Percentiles rank a stretch among this genome's conserved stretches.
Evolutionary conservation across 1,140 invertebrate genomes (phyloP).

Genomic region (Calephelis nemesis): DNA sequence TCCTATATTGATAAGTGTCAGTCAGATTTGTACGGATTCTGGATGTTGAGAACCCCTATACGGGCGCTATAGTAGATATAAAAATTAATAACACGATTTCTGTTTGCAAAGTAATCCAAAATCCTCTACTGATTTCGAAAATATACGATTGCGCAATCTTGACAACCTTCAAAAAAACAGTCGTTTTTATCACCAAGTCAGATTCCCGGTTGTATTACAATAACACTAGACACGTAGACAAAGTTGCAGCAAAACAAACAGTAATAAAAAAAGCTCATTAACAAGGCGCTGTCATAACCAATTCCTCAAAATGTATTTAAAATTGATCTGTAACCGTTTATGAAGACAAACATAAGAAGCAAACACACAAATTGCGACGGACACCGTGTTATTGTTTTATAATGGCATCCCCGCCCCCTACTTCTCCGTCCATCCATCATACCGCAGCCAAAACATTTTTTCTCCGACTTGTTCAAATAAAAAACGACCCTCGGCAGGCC

Average conservation of each 20-base stretch:
- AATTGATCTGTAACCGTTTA: constrained; percentile 32
- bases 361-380: constrained; percentile 60
- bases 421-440: constrained; percentile 62
- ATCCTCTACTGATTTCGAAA: too few relatives aligned
- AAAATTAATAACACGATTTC: too few relatives aligned
- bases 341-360: constrained; percentile 52
- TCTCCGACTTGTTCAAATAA: constrained; percentile 57
- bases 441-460: constrained; percentile 45
- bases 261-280: not conserved
- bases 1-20: too few relatives aligned
- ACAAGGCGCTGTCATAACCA: constrained; percentile 7
- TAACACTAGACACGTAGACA: not conserved
- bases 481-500: constrained; percentile 55
- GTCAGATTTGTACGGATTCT: too few relatives aligned
- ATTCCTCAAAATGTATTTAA: constrained; percentile 15
- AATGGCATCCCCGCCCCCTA: constrained; percentile 57
- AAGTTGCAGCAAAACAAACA: not conserved
- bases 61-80: too few relatives aligned
- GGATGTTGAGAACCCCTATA: too few relatives aligned
- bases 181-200: too few relatives aligned
- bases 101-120: too few relatives aligned
- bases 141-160: too few relatives aligned
- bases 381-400: constrained; percentile 74
- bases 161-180: too few relatives aligned
- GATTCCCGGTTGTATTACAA: too few relatives aligned